Conservation (phyloP, 92 coral and sea anemone genomes). For the Pocillopora grandis region DNA sequence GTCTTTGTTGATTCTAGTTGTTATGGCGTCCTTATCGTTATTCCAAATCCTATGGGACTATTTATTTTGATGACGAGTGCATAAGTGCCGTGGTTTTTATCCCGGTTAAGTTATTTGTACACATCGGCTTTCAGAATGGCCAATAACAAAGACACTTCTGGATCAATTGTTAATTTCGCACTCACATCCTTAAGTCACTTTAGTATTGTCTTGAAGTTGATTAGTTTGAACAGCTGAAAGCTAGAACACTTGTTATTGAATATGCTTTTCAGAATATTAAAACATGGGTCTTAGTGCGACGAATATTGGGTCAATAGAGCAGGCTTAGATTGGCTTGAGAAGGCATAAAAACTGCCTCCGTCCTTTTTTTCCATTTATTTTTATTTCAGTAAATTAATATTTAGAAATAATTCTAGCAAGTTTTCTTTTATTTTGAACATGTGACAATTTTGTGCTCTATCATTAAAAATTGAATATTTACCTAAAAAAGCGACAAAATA, state of each 20-base stretch:
- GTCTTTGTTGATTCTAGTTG: slow-evolving; percentile 40
- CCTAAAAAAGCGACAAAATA: too few relatives aligned
- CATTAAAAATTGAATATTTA: too few relatives aligned
- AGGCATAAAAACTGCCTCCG: background rate
- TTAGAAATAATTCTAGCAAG: too few relatives aligned
- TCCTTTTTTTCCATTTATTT: too few relatives aligned
- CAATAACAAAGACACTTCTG: background rate
- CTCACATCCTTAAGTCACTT: background rate
- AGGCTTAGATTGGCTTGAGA: background rate
- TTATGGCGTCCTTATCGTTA: slow-evolving; percentile 41
- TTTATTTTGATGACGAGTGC: background rate
- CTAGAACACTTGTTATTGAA: background rate
- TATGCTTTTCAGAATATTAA: background rate
- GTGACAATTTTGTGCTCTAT: too few relatives aligned
- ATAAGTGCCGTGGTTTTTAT: slow-evolving; percentile 14
- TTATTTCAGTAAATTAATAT: too few relatives aligned
- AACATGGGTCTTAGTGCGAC: background rate
- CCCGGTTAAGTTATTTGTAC: slow-evolving; percentile 30
- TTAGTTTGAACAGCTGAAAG: slow-evolving; percentile 5
- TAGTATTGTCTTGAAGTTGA: background rate
- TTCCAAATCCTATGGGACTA: slow-evolving; percentile 39
- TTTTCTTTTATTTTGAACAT: too few relatives aligned
- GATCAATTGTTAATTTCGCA: slow-evolving; percentile 5
- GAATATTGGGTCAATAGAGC: background rate
- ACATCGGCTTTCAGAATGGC: background rate